These are phyloP conservation scores for Chymomyza costata DNA, from an alignment of 1,140 invertebrate genomes.

Conservation along the genomic window DNA sequence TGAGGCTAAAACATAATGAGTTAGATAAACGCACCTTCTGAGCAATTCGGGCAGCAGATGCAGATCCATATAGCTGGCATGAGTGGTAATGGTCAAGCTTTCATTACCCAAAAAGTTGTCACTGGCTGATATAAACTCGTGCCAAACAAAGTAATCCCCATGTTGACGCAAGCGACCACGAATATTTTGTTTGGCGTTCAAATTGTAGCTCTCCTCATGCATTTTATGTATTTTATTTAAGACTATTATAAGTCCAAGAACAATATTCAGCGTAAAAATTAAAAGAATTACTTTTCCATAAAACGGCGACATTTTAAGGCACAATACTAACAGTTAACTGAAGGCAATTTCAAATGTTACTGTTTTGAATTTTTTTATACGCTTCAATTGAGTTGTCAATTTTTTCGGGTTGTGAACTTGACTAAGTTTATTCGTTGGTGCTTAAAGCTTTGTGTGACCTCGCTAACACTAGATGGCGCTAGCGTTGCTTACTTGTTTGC, in stretches of 20 bases:
- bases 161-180: slow-evolving; percentile 14
- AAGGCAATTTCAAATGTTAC: not conserved
- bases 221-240: not conserved
- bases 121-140: slow-evolving; percentile 14
- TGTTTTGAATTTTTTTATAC: not conserved
- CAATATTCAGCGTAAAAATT: not conserved
- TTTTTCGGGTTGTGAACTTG: no score
- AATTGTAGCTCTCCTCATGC: not conserved
- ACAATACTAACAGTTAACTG: not conserved
- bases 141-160: slow-evolving; percentile 36
- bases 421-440: not conserved
- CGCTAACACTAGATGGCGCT: slow-evolving; percentile 6
- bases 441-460: not conserved
- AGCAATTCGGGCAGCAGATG: slow-evolving; percentile 8
- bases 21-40: slow-evolving; percentile 10
- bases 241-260: not conserved
- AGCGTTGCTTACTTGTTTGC: not conserved
- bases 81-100: slow-evolving; percentile 31
- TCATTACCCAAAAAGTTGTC: slow-evolving; percentile 11
- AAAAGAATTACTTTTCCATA: slow-evolving; percentile 10
- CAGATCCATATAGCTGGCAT: slow-evolving; percentile 26
- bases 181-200: not conserved
- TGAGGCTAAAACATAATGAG: not conserved
- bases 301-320: slow-evolving; percentile 21
- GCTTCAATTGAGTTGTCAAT: not conserved